Conservation (phyloP, 2,797 vertebrate species). For the Heterohyrax brucei region DNA sequence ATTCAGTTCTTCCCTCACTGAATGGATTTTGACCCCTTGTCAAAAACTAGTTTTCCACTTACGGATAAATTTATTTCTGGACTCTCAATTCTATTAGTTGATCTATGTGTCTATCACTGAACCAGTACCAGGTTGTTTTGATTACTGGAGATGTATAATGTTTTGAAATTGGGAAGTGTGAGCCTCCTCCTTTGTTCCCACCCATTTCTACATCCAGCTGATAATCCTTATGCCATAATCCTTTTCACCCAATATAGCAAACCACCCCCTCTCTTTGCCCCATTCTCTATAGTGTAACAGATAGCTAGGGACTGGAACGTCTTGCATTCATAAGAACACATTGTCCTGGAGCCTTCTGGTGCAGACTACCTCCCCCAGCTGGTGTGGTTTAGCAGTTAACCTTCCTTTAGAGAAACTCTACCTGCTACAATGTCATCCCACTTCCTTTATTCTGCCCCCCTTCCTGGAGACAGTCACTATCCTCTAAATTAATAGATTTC, state of each 20-base stretch:
- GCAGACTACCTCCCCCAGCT: not conserved
- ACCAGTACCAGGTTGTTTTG: not conserved
- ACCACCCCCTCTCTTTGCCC: not conserved
- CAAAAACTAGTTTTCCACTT: too few species aligned
- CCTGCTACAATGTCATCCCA: not conserved
- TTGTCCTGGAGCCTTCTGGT: not conserved
- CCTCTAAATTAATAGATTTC: conserved; percentile 54
- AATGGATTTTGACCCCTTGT: too few species aligned
- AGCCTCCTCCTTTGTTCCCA: not conserved
- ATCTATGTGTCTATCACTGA: too few species aligned
- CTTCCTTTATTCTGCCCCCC: not conserved
- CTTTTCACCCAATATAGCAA: not conserved
- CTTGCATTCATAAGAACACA: not conserved
- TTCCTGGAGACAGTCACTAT: not conserved
- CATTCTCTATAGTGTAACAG: not conserved
- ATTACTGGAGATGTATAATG: not conserved
- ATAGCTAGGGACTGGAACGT: not conserved
- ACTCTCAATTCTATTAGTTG: not conserved
- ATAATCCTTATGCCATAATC: not conserved
- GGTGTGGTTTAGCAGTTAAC: not conserved
- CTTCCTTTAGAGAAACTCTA: not conserved
- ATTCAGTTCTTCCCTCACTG: too few species aligned
- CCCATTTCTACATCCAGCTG: not conserved
- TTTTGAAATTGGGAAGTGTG: not conserved
- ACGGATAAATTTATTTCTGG: too few species aligned